Evolutionary conservation across 2,113 vertebrate genomes (phyloP).

Genomic region (Sapayoa aenigma): DNA sequence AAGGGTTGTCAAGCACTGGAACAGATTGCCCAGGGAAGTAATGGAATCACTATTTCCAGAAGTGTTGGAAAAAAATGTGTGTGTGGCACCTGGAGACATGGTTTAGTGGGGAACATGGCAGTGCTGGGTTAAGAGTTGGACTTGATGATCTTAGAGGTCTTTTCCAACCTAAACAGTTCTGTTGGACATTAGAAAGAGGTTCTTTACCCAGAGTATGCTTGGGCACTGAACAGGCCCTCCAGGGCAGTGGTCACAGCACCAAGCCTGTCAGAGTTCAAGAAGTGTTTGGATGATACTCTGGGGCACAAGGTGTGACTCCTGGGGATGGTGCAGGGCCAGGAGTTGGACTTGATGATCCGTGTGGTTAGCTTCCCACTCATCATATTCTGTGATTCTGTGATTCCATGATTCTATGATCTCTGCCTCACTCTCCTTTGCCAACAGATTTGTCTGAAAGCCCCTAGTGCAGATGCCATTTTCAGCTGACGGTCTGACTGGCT

Average conservation of each 20-base stretch:
- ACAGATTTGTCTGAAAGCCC: not conserved
- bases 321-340: too few relatives aligned
- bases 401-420: not conserved
- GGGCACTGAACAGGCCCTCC: too few relatives aligned
- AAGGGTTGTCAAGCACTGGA: not conserved
- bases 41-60: not conserved
- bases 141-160: not conserved
- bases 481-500: not conserved
- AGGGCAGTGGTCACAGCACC: too few relatives aligned
- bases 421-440: not conserved
- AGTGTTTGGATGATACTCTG: too few relatives aligned
- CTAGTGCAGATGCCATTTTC: not conserved
- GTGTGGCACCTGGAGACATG: accelerated
- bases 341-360: not conserved
- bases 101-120: not conserved
- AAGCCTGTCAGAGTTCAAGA: too few relatives aligned
- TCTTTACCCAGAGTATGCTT: too few relatives aligned
- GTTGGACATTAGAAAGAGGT: too few relatives aligned
- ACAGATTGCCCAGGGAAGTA: not conserved
- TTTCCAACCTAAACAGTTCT: not conserved
- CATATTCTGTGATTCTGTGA: not conserved
- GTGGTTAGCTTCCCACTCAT: not conserved
- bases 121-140: not conserved
- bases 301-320: too few relatives aligned
- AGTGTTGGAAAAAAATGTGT: not conserved